Percentiles rank a stretch among this genome's conserved stretches.
phyloP scores from a whole-genome alignment of 2,888 invertebrate species.

The Leptinotarsa haldemani region DNA sequence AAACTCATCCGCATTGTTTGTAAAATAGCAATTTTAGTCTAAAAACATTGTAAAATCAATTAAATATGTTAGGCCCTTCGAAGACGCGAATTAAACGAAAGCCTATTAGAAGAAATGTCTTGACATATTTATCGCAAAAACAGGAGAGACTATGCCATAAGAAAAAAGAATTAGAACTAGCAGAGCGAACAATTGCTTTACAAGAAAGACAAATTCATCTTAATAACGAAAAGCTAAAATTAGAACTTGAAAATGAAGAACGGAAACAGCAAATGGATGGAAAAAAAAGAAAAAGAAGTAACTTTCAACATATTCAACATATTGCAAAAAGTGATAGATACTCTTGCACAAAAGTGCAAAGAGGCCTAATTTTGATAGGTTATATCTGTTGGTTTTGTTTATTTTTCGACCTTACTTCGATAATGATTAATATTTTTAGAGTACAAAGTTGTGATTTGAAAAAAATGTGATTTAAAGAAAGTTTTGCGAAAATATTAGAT shows the following conservation, averaged over 20 bases:
- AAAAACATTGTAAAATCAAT: conserved; percentile 1
- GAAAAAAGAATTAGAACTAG: conserved; percentile 26
- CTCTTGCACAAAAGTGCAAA: conserved; percentile 2
- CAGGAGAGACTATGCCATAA: conserved; percentile 17
- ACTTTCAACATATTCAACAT: background rate
- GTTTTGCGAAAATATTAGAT: background rate
- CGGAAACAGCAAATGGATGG: background rate
- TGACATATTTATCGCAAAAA: conserved; percentile 19
- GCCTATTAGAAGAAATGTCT: conserved; percentile 20
- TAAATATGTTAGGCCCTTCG: background rate
- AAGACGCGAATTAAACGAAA: conserved; percentile 1
- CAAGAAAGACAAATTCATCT: conserved; percentile 2
- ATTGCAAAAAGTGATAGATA: conserved; percentile 5
- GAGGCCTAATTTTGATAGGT: background rate
- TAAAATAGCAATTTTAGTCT: background rate
- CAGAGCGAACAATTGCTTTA: conserved; percentile 11
- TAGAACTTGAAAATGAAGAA: conserved; percentile 4
- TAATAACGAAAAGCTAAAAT: conserved; percentile 9
- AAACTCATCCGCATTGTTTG: background rate
- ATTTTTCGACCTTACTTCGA: background rate
- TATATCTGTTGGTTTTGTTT: background rate
- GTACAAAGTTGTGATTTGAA: background rate
- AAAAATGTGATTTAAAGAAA: background rate
- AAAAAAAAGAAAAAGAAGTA: conserved; percentile 8
- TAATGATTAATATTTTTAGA: background rate